phyloP scores from a whole-genome alignment of 2,797 vertebrate genomes.

The Pangasius macronema region DNA sequence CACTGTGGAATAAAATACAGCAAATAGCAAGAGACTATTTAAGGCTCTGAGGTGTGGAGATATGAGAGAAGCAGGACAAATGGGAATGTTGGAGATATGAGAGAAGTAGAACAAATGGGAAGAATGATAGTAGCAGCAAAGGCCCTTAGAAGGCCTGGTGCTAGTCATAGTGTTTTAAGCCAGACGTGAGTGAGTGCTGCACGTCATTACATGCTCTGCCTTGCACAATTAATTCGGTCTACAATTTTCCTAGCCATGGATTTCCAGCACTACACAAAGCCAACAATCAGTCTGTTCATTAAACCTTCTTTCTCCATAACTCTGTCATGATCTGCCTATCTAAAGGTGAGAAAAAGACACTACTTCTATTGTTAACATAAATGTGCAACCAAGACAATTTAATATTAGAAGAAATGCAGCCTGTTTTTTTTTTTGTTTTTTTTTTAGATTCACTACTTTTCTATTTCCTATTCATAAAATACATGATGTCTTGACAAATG shows the following conservation, averaged over 20 bases:
- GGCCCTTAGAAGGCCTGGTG: conserved; percentile 60
- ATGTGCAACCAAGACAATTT: background rate
- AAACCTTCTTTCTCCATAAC: too few relatives aligned
- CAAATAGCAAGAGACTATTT: conserved; percentile 60
- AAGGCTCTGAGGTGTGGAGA: conserved; percentile 35
- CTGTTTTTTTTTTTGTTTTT: too few relatives aligned
- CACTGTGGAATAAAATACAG: conserved; percentile 57
- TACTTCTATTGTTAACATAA: background rate
- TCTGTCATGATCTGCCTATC: too few relatives aligned
- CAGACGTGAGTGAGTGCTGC: conserved; percentile 72
- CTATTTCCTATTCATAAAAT: too few relatives aligned
- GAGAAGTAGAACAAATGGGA: too few relatives aligned
- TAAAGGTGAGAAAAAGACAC: too few relatives aligned
- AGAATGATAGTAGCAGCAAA: background rate
- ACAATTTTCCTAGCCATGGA: conserved; percentile 67
- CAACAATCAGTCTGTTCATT: conserved; percentile 60
- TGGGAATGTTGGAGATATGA: background rate
- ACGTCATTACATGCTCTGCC: conserved; percentile 82
- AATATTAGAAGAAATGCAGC: too few relatives aligned
- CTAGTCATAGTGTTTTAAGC: conserved; percentile 79
- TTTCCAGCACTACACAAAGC: conserved; percentile 59
- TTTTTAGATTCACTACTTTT: too few relatives aligned
- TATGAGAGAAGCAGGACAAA: too few relatives aligned
- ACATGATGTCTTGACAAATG: too few relatives aligned
- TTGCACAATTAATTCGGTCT: conserved; percentile 77